Base-by-base conservation (phyloP, 2,797 vertebrate genomes). In the Scleropages formosus region DNA sequence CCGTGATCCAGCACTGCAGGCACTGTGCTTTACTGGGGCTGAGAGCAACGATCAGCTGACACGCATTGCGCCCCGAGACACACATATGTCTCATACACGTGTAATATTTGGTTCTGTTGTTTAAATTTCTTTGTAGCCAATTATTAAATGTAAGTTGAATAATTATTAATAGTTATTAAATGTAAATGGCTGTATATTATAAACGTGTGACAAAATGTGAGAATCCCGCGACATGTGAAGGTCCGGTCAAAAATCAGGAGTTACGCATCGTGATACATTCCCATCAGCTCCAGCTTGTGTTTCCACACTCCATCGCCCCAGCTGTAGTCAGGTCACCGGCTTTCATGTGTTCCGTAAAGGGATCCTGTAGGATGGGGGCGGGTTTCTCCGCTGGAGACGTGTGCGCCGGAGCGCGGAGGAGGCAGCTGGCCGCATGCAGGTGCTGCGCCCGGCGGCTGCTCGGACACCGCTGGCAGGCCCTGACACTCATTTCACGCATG, bases 401-500 rank as follows among this genome's bases (percentile, higher is more conserved):
- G 84, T 81, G 87, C 88, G 87, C 85, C 88, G 88, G 84, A 87
- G 87, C 89, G 84, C 88, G 80, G 84, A 83, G 75, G 75, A 82
- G 86, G 86, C 91, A 91, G 89, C 90, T 91, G 90, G 91, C 88
- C 84, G 81, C 79, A 74, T 88, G 89, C 89, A 90, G 91, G 90
- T 92, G 61, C 18, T 75, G 75, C 74, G 77, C 79, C 84, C 80
- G 73, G 78, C 78, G 47, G 85, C 83, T 73, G 81, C 83, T 79
- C 79, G 78, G 88, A 87, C 89, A 85, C 88, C 84, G 80, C 88
- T 90, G 89, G 87, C 85, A 78, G 82, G 84, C 80, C 81, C 73
- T 77, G 74, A 78, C 79, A 70, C 82, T 91, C 85, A 90, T 91
- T 91, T 91, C 91, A 92, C 83, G 90, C 89, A 82, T 79, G 82